Evolutionary conservation across 2,797 vertebrate species (phyloP).

Genomic region (Carcharodon carcharias): DNA sequence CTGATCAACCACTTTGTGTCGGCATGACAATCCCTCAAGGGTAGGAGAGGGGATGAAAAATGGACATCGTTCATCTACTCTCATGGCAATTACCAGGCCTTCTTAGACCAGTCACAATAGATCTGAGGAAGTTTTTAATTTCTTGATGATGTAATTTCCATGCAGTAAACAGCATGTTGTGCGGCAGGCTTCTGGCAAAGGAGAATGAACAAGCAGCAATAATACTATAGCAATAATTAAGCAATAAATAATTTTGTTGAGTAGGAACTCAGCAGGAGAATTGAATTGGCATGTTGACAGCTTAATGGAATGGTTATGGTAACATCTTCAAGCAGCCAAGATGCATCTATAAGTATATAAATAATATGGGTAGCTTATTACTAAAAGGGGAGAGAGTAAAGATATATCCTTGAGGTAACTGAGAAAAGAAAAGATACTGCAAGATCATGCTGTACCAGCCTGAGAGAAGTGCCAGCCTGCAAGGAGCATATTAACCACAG

Average conservation of each 20-base stretch:
- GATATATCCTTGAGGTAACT: neutral
- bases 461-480: neutral
- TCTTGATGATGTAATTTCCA: neutral
- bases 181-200: no score
- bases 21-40: neutral
- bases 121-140: neutral
- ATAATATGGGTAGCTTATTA: neutral
- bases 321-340: neutral
- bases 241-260: neutral
- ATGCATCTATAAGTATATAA: neutral
- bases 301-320: neutral
- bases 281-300: no score
- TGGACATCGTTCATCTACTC: neutral
- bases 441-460: neutral
- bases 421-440: neutral
- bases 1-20: neutral
- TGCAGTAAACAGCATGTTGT: neutral
- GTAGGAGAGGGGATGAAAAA: neutral
- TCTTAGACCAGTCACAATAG: neutral
- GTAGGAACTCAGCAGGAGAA: no score
- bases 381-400: neutral
- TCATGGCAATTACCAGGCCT: neutral
- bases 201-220: neutral
- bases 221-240: neutral
- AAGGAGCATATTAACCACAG: neutral